Base-by-base conservation (phyloP, 1,140 invertebrate species). In the Leptopilina boulardi region DNA sequence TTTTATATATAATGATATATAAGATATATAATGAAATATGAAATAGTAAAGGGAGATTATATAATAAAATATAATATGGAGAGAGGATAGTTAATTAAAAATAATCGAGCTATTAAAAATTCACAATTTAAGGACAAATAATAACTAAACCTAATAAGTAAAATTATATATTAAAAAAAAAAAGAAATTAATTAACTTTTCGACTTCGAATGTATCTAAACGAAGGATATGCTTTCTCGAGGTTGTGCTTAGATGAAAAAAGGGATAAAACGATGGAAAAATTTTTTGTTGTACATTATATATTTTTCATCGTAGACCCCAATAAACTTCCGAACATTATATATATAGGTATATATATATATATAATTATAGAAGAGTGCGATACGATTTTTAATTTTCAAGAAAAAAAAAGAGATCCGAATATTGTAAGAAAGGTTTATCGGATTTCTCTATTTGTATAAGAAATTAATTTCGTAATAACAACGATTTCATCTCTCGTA, bases 221-320 rank as follows among this genome's bases (percentile, higher is more conserved):
- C 13, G 59, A 51, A 66, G 59, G 15, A 66, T 30, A 66, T 66
- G 59, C 59, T 66, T 66, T 66, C 59, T 66, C 59, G 59, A 66
- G 59, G 59, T 66, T 66, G 59, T 66, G 59, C 59, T 70, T 75
- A 38, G 15, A 70, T 34, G 13, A 19, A 72, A 76, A 70, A 23
- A 23, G 73, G 18, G 42, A 15, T 34, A 26, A 74, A 44, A 19
- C 19, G 26, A 70, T n/a, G 70, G n/a, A n/a, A 11, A 8, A 42
- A 8, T 80, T 80, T 74, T 74, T 73, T 77, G 74, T 78, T 80
- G 30, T 84, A 79, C 56, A 72, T 83, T 77, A 19, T 77, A 76
- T 85, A 76, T 85, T 85, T 80, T 80, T 82, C 71, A 77, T 84
- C 79, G 18, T 76, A 80, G 56, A 80, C 70, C 41, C 44, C 83